These are phyloP conservation scores for Rhodeus uyekii DNA, from an alignment of 2,797 vertebrate species.

Conservation along the genomic window DNA sequence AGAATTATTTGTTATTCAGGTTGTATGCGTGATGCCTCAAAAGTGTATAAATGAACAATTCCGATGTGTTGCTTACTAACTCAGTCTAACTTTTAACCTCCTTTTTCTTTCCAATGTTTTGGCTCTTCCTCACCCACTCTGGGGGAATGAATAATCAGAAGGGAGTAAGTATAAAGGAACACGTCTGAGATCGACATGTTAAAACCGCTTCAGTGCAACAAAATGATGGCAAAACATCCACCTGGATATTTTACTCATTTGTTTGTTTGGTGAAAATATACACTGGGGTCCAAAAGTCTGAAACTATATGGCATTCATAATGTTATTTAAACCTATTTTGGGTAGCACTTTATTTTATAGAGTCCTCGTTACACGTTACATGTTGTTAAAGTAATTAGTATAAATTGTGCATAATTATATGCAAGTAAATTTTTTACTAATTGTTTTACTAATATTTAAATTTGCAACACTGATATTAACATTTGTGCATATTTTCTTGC, in stretches of 20 bases:
- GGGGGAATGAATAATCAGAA: slow-evolving; percentile 34
- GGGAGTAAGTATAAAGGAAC: slow-evolving; percentile 50
- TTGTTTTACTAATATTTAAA: too few species aligned
- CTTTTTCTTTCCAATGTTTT: slow-evolving; percentile 47
- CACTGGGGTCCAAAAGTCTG: not conserved
- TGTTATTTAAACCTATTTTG: not conserved
- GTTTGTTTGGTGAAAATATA: not conserved
- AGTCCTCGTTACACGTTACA: not conserved
- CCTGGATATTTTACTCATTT: slow-evolving; percentile 23
- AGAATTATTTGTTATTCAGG: not conserved
- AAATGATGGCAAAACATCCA: not conserved
- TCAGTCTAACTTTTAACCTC: slow-evolving; percentile 38
- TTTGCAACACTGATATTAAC: not conserved
- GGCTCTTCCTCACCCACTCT: slow-evolving; percentile 30
- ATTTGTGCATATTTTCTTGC: too few species aligned
- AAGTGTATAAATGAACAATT: not conserved
- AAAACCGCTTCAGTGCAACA: not conserved
- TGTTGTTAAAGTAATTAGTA: not conserved
- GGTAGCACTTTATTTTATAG: not conserved
- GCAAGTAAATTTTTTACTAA: too few species aligned
- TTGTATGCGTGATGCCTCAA: not conserved
- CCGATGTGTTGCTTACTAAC: not conserved
- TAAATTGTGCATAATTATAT: not conserved
- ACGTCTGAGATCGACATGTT: not conserved
- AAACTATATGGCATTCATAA: not conserved